Base-by-base conservation (phyloP, 2,113 vertebrate species). In the Maccullochella peelii region DNA sequence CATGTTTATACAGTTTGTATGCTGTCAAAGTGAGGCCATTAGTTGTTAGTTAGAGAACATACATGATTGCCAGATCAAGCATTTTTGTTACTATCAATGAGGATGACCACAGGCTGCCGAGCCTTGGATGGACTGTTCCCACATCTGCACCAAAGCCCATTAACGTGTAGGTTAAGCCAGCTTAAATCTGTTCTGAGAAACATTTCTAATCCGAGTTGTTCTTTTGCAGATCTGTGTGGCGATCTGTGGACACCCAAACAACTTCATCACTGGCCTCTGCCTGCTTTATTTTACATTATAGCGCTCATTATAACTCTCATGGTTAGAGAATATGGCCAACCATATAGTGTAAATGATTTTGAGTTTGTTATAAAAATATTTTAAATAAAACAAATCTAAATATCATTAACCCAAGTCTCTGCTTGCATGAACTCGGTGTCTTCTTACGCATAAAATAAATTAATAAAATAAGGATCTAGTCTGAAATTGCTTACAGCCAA, bases 61-160 rank as follows among this genome's bases (percentile, higher is more conserved):
- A 47, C 33, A 33, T 4, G 3, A 33, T 33, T 3, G 33, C 33
- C 30, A 33, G 30, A 33, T 33, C 0, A 40, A 30, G 16, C 4
- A 30, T 59, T 74, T 73, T 58, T 30, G 10, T 11, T 16, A 27
- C 15, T 2, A 65, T 58, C n/a, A 61, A 0, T 8, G 5, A 38
- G 15, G 2, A 27, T 42, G 36, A 47, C 8, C 8, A 25, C 15
- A 73, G 47, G 38, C 14, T 10, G 16, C 25, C 36, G 5, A 10
- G 27, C 20, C 21, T 20, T 50, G 12, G 44, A 57, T 66, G 36
- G n/a, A 55, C 61, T 65, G 49, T 70, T 40, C 27, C 50, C 78
- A 86, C 70, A 90, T 65, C 66, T 76, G 81, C 73, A 84, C 27
- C 70, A 86, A 90, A 88, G 84, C 86, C 78, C 74, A 86, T 88